Conservation (phyloP, 2,797 vertebrate species). For the Nannoperca obscura region DNA sequence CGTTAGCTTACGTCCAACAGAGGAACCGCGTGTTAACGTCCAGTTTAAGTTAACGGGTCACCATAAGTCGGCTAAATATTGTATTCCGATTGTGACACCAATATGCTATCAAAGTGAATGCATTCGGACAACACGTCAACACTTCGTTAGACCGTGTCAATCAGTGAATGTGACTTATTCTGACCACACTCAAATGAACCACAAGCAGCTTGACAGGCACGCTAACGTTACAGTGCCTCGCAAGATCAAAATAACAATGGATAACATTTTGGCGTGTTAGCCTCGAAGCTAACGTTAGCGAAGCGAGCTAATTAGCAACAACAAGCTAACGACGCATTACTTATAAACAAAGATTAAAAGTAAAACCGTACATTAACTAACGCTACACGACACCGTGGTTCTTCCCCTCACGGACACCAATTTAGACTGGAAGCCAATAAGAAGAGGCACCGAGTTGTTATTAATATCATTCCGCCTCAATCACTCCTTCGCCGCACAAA, state of each 20-base stretch:
- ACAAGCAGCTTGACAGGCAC: slow-evolving; percentile 11
- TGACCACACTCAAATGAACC: neutral
- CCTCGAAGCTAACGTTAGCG: slow-evolving; percentile 70
- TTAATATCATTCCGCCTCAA: slow-evolving; percentile 93
- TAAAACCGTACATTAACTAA: neutral
- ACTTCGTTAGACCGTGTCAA: neutral
- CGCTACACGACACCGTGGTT: neutral
- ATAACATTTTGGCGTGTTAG: slow-evolving; percentile 63
- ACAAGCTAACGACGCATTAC: slow-evolving; percentile 64
- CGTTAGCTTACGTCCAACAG: neutral
- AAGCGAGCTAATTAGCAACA: slow-evolving; percentile 76
- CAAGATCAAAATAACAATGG: slow-evolving; percentile 60
- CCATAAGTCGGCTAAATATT: neutral
- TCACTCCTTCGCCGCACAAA: slow-evolving; percentile 87
- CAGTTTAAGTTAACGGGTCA: neutral
- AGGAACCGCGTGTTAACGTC: neutral
- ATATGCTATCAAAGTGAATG: neutral
- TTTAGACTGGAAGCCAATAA: slow-evolving; percentile 86
- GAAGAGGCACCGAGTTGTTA: slow-evolving; percentile 86
- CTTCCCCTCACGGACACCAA: slow-evolving; percentile 67
- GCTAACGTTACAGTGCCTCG: neutral
- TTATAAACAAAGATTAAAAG: slow-evolving; percentile 17
- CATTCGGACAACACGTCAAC: neutral
- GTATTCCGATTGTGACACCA: neutral
- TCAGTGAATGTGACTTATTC: neutral